Conservation (phyloP, 92 coral and sea anemone species). For the Plumapathes pennacea region DNA sequence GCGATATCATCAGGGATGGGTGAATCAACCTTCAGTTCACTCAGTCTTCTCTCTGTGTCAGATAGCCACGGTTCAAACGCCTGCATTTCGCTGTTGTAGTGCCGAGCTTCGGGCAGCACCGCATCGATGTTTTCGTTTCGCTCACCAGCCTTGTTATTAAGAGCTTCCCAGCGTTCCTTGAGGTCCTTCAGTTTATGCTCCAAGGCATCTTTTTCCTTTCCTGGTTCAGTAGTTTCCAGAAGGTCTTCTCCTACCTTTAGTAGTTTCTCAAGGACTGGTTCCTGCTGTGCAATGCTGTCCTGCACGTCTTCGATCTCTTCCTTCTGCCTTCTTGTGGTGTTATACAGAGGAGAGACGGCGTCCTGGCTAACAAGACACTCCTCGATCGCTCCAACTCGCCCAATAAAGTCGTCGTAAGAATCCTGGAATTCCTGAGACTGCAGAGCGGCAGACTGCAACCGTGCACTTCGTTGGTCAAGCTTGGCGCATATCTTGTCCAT, state of each 20-base stretch:
- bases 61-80: slow-evolving; percentile 79
- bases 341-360: slow-evolving; percentile 85
- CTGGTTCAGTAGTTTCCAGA: slow-evolving; percentile 69
- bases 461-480: slow-evolving; percentile 83
- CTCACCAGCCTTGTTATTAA: slow-evolving; percentile 59
- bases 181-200: slow-evolving; percentile 73
- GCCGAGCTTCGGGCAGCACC: slow-evolving; percentile 81
- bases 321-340: slow-evolving; percentile 74
- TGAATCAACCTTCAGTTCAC: slow-evolving; percentile 54
- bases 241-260: slow-evolving; percentile 81
- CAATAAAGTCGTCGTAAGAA: slow-evolving; percentile 76
- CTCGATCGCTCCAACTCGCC: slow-evolving; percentile 73
- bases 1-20: slow-evolving; percentile 58
- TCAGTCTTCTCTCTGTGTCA: slow-evolving; percentile 66
- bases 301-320: slow-evolving; percentile 75
- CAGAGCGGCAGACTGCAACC: slow-evolving; percentile 84
- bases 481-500: slow-evolving; percentile 81
- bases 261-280: slow-evolving; percentile 81
- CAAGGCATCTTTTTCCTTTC: slow-evolving; percentile 65
- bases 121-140: slow-evolving; percentile 47
- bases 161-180: slow-evolving; percentile 77
- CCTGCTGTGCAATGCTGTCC: slow-evolving; percentile 68
- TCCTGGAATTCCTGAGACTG: slow-evolving; percentile 96
- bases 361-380: slow-evolving; percentile 71
- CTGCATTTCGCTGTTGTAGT: slow-evolving; percentile 48